Base-by-base conservation (phyloP, 2,888 invertebrate species). In the Sinotaia quadrata region DNA sequence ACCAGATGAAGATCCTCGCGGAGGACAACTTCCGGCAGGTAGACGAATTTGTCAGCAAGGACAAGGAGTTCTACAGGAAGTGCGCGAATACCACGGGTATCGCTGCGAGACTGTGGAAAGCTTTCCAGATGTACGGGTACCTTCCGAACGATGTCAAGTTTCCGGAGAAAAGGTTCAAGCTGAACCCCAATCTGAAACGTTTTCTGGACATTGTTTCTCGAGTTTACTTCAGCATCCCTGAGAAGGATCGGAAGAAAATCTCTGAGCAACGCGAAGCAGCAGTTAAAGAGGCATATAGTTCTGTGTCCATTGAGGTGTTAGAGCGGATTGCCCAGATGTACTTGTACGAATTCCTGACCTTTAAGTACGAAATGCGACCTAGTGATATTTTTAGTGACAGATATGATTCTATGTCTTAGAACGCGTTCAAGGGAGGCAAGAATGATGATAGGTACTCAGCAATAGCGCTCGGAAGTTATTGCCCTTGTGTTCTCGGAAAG, bases 41-140 rank as follows among this genome's bases (percentile, higher is more conserved):
- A 31, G 44, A 31, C 47, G 44, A 7, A 5, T 10, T 18, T 12
- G 7, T 44, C 24, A 31, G 12, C 27, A 8, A 8, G 18, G 47
- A 60, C 47, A 2, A 27, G 1, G n/a, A 5, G 15, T 15, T 27
- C 15, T 60, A 60, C n/a, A 5, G 33, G n/a, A 10, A 18, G 10
- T 60, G 60, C 47, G 47, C 47, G n/a, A 60, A 60, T 47, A 27
- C 10, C 44, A 44, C 60, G 27, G 60, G n/a, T 5, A 29, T 60
- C 29, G 10, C 60, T 7, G 44, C 31, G 21, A 12, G 60, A 7
- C 47, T 60, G 29, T 29, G 41, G 60, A 2, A 5, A 8, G 47
- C 60, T n/a, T 60, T 47, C 60, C 60, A 60, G 60, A 44, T 60
- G 60, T 60, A 60, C 60, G 60, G 60, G 12, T 60, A 60, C 31